Conservation (phyloP, 2,113 vertebrate species). For the Anguilla rostrata region DNA sequence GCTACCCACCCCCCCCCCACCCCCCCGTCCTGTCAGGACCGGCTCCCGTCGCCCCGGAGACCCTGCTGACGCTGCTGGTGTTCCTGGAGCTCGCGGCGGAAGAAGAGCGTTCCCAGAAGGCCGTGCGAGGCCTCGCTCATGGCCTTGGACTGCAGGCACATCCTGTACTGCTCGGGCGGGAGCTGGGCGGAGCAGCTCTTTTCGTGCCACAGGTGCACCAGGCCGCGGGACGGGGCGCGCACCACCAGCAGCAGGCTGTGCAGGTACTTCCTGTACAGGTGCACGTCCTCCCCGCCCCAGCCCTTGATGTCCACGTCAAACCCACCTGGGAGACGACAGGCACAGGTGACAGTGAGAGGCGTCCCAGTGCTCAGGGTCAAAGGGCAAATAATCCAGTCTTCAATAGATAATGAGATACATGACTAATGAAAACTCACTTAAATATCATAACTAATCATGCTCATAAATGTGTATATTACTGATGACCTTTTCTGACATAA, state of each 20-base stretch:
- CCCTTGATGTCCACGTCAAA: slow-evolving; percentile 96
- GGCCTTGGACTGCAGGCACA: slow-evolving; percentile 98
- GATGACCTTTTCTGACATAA: neutral
- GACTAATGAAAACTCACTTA: neutral
- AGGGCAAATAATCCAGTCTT: neutral
- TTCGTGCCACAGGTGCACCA: slow-evolving; percentile 97
- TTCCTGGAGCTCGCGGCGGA: slow-evolving; percentile 88
- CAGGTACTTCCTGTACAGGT: slow-evolving; percentile 96
- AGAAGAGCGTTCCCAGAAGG: slow-evolving; percentile 94
- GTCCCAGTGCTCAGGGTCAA: neutral
- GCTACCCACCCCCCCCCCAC: too few relatives aligned
- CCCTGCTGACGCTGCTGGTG: slow-evolving; percentile 83
- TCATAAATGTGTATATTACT: neutral
- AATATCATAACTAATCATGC: neutral
- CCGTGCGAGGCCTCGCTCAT: slow-evolving; percentile 97
- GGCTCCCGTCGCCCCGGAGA: slow-evolving; percentile 66
- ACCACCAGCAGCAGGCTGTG: slow-evolving; percentile 92
- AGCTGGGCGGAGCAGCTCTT: slow-evolving; percentile 86
- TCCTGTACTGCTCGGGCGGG: slow-evolving; percentile 88
- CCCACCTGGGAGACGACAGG: slow-evolving; percentile 73
- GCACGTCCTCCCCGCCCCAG: slow-evolving; percentile 96
- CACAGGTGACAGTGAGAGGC: slow-evolving; percentile 21
- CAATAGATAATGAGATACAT: neutral
- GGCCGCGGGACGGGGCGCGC: slow-evolving; percentile 83
- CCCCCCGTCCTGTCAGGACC: slow-evolving; percentile 72